Conservation (phyloP, 2,113 vertebrate genomes). For the Triplophysa siluroides region DNA sequence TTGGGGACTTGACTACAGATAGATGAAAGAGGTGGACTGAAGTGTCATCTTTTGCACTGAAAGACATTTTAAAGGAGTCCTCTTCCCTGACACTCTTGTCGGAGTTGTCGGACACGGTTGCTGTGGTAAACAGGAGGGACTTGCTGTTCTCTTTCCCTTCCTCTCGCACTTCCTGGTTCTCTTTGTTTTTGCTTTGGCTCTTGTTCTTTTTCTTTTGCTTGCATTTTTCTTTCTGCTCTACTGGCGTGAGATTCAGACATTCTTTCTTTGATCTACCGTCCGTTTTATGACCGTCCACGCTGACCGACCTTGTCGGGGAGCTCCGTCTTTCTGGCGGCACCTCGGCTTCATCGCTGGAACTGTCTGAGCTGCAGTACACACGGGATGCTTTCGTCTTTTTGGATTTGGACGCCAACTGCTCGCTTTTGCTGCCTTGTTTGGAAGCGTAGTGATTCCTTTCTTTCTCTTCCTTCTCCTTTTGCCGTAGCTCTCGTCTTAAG, state of each 20-base stretch:
- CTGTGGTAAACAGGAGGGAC: conserved; percentile 77
- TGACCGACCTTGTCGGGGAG: conserved; percentile 79
- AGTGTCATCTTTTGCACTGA: conserved; percentile 93
- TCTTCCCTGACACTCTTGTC: conserved; percentile 87
- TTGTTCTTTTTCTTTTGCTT: conserved; percentile 95
- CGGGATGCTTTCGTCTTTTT: conserved; percentile 88
- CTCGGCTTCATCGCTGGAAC: conserved; percentile 85
- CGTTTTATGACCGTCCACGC: conserved; percentile 79
- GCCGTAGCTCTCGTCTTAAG: conserved; percentile 85
- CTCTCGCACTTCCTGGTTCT: conserved; percentile 90
- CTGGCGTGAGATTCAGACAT: conserved; percentile 61
- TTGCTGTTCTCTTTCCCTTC: conserved; percentile 92
- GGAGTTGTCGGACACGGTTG: conserved; percentile 79
- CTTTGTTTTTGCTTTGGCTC: conserved; percentile 97
- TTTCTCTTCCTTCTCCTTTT: conserved; percentile 84
- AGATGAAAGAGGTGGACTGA: conserved; percentile 94
- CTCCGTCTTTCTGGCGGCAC: conserved; percentile 82
- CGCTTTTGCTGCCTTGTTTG: conserved; percentile 85
- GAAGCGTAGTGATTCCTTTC: conserved; percentile 81
- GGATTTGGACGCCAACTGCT: conserved; percentile 79
- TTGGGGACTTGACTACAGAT: conserved; percentile 88
- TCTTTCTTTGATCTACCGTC: conserved; percentile 87
- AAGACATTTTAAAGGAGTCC: conserved; percentile 92
- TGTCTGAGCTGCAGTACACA: conserved; percentile 90
- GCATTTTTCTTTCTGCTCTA: conserved; percentile 91